phyloP scores from a whole-genome alignment of 2,888 invertebrate species.

The Protula sp. region DNA sequence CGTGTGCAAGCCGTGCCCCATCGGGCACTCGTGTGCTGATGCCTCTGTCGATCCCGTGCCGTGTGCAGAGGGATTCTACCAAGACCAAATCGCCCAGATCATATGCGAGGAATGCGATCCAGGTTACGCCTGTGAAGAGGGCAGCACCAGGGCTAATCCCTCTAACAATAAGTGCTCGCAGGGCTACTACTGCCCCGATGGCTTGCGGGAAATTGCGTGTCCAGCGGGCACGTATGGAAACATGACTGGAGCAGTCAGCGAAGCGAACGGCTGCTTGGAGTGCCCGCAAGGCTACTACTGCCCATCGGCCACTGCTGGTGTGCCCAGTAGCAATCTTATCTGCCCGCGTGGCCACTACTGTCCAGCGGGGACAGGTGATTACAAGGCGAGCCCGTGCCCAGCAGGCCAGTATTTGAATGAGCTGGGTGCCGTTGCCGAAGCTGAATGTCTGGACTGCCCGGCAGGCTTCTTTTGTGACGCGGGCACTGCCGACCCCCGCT shows the following conservation, averaged over 20 bases:
- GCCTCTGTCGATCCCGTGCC: slow-evolving; percentile 8
- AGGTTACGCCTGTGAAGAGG: slow-evolving; percentile 43
- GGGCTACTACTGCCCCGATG: slow-evolving; percentile 45
- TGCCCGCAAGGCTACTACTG: slow-evolving; percentile 49
- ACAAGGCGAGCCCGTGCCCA: slow-evolving; percentile 37
- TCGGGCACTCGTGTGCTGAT: slow-evolving; percentile 37
- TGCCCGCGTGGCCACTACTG: slow-evolving; percentile 38
- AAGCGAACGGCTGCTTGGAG: slow-evolving; percentile 29
- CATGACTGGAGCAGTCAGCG: slow-evolving; percentile 27
- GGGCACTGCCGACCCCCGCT: slow-evolving; percentile 38
- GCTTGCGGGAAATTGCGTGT: slow-evolving; percentile 34
- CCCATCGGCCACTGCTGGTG: slow-evolving; percentile 37
- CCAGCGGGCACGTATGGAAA: slow-evolving; percentile 43
- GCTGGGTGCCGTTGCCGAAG: slow-evolving; percentile 26
- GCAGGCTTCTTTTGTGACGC: slow-evolving; percentile 40
- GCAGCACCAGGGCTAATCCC: slow-evolving; percentile 34
- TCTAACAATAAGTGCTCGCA: slow-evolving; percentile 30
- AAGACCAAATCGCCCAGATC: slow-evolving; percentile 7
- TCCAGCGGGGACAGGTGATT: slow-evolving; percentile 32
- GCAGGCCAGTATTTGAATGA: slow-evolving; percentile 20
- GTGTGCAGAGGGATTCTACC: slow-evolving; percentile 35
- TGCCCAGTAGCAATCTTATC: slow-evolving; percentile 25
- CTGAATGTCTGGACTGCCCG: slow-evolving; percentile 39
- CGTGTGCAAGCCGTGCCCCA: slow-evolving; percentile 37
- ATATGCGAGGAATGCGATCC: slow-evolving; percentile 19